Conservation (phyloP, 2,888 invertebrate genomes). For the Bibio marci region DNA sequence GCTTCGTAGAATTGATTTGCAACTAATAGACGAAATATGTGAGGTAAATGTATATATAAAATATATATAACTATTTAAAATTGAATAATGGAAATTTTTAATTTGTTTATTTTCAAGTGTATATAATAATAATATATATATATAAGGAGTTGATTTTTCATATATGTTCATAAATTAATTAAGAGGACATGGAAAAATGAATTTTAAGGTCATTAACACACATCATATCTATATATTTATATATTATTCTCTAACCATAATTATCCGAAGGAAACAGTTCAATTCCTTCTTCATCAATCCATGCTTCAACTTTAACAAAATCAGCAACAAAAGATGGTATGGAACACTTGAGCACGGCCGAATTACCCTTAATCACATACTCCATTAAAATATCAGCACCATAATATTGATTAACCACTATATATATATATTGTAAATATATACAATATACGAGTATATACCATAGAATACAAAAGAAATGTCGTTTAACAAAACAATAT, state of each 20-base stretch:
- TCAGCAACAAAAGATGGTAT: conserved; percentile 59
- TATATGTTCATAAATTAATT: too few relatives aligned
- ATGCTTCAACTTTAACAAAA: conserved; percentile 47
- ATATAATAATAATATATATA: too few relatives aligned
- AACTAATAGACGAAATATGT: conserved; percentile 37
- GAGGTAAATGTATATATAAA: neutral
- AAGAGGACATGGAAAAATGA: too few relatives aligned
- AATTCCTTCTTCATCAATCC: conserved; percentile 26
- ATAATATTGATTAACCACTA: conserved; percentile 56
- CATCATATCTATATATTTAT: too few relatives aligned
- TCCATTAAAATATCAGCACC: conserved; percentile 55
- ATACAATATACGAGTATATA: too few relatives aligned
- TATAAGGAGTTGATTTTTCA: too few relatives aligned
- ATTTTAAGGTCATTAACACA: too few relatives aligned
- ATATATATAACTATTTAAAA: too few relatives aligned
- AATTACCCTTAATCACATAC: conserved; percentile 56
- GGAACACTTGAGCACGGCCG: conserved; percentile 53
- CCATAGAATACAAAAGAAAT: too few relatives aligned
- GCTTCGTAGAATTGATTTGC: conserved; percentile 56
- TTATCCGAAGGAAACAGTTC: conserved; percentile 1
- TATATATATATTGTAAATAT: neutral
- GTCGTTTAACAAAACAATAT: too few relatives aligned
- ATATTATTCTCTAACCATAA: conserved; percentile 2
- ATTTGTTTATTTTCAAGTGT: too few relatives aligned
- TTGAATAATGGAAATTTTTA: too few relatives aligned